Base-by-base conservation (phyloP, 2,797 vertebrate genomes). In the Bovichtus variegatus region DNA sequence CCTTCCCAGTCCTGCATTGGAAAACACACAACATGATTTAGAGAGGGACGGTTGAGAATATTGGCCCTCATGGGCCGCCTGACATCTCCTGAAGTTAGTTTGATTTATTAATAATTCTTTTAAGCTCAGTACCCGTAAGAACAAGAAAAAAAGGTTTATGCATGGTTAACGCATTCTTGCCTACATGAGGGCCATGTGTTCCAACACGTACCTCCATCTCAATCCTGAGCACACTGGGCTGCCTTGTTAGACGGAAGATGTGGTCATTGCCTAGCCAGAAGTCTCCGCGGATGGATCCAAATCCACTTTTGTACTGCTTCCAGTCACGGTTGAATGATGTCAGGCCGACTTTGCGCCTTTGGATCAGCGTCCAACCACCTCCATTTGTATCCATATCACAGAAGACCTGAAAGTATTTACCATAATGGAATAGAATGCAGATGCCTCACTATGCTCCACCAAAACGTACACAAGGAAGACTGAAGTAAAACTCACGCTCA, bases 251-350 rank as follows among this genome's bases (percentile, higher is more conserved):
- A 34, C 97, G 95, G 83, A 96, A 97, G 94, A 99, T 97, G 71
- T 99, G 93, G 53, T 99, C 97, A 1, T 99, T 99, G 79, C 98
- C 98, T 16, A 99, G 93, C 98, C 98, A 99, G 90, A 99, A 99
- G 89, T 99, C 98, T 62, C 98, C 98, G 0, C 95, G 96, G 73
- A 96, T 96, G 67, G 96, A 97, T 75, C 98, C 98, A 81, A 99
- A 99, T 43, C 98, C 98, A 7, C 90, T 95, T 82, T 93, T 97
- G 80, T 99, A 99, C 81, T 98, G 97, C 81, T 96, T 97, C 98
- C 98, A 99, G 88, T 99, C 97, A 13, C 95, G 96, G 53, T 95
- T 94, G 91, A 99, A 99, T 12, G 97, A 98, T 23, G 94, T 96
- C 60, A 99, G 84, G 78, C 98, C 98, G 9, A 97, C 93, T 90